A percentile compares a stretch with the other conserved stretches of the same genome.
Conservation (phyloP, 1,140 invertebrate genomes). For the Drosophila yakuba region DNA sequence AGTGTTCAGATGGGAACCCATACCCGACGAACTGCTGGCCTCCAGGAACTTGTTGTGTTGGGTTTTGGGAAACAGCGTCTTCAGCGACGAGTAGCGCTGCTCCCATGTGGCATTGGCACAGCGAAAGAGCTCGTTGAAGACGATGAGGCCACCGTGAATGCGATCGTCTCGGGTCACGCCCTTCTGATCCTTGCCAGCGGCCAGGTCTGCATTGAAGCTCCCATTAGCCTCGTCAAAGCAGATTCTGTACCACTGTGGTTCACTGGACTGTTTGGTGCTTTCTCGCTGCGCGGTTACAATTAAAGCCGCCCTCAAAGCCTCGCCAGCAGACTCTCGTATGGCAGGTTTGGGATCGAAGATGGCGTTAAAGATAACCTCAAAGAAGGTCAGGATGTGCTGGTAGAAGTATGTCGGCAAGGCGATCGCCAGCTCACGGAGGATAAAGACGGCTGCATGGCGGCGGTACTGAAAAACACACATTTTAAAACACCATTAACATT, state of each 20-base stretch:
- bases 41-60: slow-evolving; percentile 83
- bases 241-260: slow-evolving; percentile 95
- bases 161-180: slow-evolving; percentile 94
- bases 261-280: slow-evolving; percentile 94
- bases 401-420: slow-evolving; percentile 99
- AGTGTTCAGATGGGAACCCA: slow-evolving; percentile 68
- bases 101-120: slow-evolving; percentile 97
- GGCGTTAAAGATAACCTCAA: slow-evolving; percentile 97
- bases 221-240: slow-evolving; percentile 95
- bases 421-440: slow-evolving; percentile 96
- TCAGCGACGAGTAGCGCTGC: slow-evolving; percentile 90
- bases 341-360: slow-evolving; percentile 96
- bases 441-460: slow-evolving; percentile 95
- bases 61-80: slow-evolving; percentile 77
- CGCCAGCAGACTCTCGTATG: slow-evolving; percentile 96
- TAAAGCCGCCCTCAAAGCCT: slow-evolving; percentile 95
- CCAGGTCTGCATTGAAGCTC: slow-evolving; percentile 90
- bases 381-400: slow-evolving; percentile 98
- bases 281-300: slow-evolving; percentile 97
- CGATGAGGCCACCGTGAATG: slow-evolving; percentile 96
- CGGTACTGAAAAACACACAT: slow-evolving; percentile 86
- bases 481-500: no score
- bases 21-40: slow-evolving; percentile 27
- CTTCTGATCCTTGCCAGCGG: slow-evolving; percentile 88
- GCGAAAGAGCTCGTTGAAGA: slow-evolving; percentile 97